Base-by-base conservation (phyloP, 2,113 vertebrate species). In the Tetrax tetrax region DNA sequence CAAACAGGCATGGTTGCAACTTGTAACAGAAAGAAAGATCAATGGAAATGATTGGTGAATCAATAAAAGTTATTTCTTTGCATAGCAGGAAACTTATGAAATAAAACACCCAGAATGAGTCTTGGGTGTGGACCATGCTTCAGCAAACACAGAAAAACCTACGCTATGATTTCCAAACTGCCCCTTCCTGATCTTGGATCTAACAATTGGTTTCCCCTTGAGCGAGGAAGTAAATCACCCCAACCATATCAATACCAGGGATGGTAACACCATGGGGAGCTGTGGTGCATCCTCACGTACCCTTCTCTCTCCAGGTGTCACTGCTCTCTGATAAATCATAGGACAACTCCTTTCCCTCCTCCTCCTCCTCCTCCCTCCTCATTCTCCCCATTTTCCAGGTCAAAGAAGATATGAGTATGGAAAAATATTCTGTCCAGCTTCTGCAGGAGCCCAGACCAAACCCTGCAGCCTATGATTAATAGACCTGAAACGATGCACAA, bases 121-220 rank as follows among this genome's bases (percentile, higher is more conserved):
- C 12, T 28, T 33, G 45, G 27, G 8, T 11, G 28, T 7, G 33
- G 68, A 15, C 31, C 9, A 5, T 27, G 41, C 13, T 56, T 31
- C 48, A n/a, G 19, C 9, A n/a, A 51, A 27, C 2, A 18, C 23
- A 54, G 38, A 25, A 63, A 61, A 69, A 5, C 5, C 24, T 10
- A 7, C 0, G 0, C 48, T 50, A 0, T 8, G n/a, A 12, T 45
- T 51, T 53, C 59, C 66, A 66, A 28, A 59, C 6, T 14, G 27
- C 29, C 20, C 28, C 33, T 72, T 47, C 33, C 51, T n/a, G 19
- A 31, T 23, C 43, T 57, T 31, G 5, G 24, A 47, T 25, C 0
- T 1, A 72, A 7, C 37, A 14, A 14, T 21, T 29, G 24, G 28
- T 53, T 53, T 47, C 29, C 48, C 16, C 13, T n/a, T 25, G 14